A percentile compares a stretch with the other conserved stretches of the same genome.
These are phyloP conservation scores for Hypomecis atomaria DNA, from an alignment of 2,888 invertebrate species.

Conservation along the genomic window DNA sequence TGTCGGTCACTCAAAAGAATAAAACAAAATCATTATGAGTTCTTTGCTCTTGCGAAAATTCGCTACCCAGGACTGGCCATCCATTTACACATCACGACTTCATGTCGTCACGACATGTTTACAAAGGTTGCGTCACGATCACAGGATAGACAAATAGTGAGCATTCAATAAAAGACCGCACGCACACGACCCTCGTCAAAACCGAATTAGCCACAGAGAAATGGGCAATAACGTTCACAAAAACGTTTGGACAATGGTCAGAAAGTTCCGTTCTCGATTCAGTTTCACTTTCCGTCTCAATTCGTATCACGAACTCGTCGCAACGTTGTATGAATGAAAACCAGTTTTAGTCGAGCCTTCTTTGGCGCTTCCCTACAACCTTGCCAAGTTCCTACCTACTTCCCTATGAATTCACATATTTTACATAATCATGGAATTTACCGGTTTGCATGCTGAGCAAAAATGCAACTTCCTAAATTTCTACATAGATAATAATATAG, in stretches of 20 bases:
- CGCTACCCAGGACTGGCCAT: slow-evolving; percentile 22
- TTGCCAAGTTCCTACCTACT: slow-evolving; percentile 42
- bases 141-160: neutral
- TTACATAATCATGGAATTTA: slow-evolving; percentile 2
- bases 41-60: slow-evolving; percentile 6
- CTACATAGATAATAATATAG: neutral
- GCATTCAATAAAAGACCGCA: slow-evolving; percentile 9
- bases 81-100: slow-evolving; percentile 34
- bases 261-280: slow-evolving; percentile 56
- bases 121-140: neutral
- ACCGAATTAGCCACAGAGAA: slow-evolving; percentile 25
- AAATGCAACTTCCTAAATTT: neutral
- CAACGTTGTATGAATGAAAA: slow-evolving; percentile 44
- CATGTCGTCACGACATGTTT: slow-evolving; percentile 18
- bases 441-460: slow-evolving; percentile 5
- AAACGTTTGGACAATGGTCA: slow-evolving; percentile 47
- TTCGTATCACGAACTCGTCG: slow-evolving; percentile 60
- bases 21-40: too few relatives aligned
- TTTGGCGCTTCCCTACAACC: slow-evolving; percentile 42
- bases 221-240: slow-evolving; percentile 28
- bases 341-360: slow-evolving; percentile 19
- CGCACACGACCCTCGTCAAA: slow-evolving; percentile 21
- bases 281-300: slow-evolving; percentile 67
- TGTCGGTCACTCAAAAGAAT: too few relatives aligned
- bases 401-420: neutral